Base-by-base conservation (phyloP, 2,113 vertebrate genomes). In the Microtus richardsoni region DNA sequence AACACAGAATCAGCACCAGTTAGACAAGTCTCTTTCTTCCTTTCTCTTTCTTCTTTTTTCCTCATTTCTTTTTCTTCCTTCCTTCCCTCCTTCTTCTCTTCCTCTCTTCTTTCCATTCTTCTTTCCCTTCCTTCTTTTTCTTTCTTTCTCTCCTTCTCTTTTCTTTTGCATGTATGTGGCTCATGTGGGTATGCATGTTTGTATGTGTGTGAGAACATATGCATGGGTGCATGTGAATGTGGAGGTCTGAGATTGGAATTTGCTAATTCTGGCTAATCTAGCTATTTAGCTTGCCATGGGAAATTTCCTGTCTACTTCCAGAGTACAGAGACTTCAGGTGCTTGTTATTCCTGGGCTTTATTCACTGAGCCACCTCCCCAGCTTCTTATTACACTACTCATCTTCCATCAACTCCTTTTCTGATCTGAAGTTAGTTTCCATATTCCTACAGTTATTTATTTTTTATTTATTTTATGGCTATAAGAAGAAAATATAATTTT, bases 401-500 rank as follows among this genome's bases (percentile, higher is more conserved):
- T 58, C 12, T 84, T 62, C 83, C 47, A 52, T 75, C 24, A 64
- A 58, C 26, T 52, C 47, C 54, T 28, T 58, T 68, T 44, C 64
- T 30, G 49, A 28, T 8, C 26, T 22, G 5, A 41, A 54, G 19
- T 41, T 7, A 54, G 24, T 80, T 96, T 89, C 5, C 36, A 68
- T 58, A 75, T 47, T 80, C 47, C 54, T 71, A 16, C 28, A 75
- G 91, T 84, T 44, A 41, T 84, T 28, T 58, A 78, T 88, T 78
- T 77, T 79, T 9, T 68, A 92, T 74, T 83, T 60, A 64, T 91
- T 62, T 85, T 77, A 54, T 5, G 41, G 62, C 21, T 91, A 73
- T 96, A 39, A 24, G 52, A 49, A 70, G 62, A 70, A 89, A 93
- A 71, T 5, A 62, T 33, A 71, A 60, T 75, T 95, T 84, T 91